phyloP scores from a whole-genome alignment of 2,888 invertebrate species.

The Parascotia fuliginaria region DNA sequence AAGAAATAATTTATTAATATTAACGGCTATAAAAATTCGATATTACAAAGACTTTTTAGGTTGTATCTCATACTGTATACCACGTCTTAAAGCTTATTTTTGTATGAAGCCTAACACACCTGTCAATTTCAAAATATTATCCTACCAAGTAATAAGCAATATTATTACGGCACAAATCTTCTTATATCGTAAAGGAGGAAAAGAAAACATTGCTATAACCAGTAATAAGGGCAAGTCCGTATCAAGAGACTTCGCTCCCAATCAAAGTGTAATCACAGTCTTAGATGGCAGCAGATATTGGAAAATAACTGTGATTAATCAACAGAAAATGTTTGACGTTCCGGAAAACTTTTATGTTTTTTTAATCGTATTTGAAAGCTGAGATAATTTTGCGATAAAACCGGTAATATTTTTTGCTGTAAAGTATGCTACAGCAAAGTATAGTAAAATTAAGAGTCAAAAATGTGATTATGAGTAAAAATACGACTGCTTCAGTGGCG shows the following conservation, averaged over 20 bases:
- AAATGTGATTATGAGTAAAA: too few relatives aligned
- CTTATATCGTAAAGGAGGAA: neutral
- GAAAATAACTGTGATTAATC: neutral
- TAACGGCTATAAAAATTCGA: too few relatives aligned
- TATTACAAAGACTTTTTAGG: too few relatives aligned
- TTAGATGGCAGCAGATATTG: neutral
- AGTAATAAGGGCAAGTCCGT: neutral
- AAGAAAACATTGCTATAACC: neutral
- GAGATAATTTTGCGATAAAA: neutral
- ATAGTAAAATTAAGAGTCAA: too few relatives aligned
- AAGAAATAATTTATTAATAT: too few relatives aligned
- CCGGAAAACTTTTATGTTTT: neutral
- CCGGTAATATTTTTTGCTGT: neutral
- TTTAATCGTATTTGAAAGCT: neutral
- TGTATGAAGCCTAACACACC: too few relatives aligned
- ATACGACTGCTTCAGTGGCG: too few relatives aligned
- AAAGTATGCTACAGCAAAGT: neutral
- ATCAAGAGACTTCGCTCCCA: neutral
- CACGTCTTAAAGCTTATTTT: neutral
- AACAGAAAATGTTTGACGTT: neutral
- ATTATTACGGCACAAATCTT: neutral
- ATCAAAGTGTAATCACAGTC: conserved; percentile 1
- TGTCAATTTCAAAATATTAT: neutral
- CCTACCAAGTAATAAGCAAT: conserved; percentile 1
- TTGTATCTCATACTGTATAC: too few relatives aligned